Percentiles rank a stretch among this genome's conserved stretches.
Conservation (phyloP, 2,113 vertebrate species). For the Hippocampus zosterae region DNA sequence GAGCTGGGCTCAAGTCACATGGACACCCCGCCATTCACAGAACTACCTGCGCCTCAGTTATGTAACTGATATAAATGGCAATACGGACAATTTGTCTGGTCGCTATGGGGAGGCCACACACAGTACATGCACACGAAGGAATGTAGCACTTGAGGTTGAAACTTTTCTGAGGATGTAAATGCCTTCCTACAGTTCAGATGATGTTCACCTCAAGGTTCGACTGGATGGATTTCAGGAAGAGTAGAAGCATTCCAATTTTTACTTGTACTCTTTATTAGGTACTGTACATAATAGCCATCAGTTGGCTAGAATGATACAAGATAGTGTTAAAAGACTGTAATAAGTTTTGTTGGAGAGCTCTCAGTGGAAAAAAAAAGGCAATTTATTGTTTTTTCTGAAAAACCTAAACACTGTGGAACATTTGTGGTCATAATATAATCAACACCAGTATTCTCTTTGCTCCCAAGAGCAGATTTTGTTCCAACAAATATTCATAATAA, state of each 20-base stretch:
- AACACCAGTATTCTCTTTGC: too few relatives aligned
- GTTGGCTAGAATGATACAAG: too few relatives aligned
- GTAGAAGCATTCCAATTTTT: conserved; percentile 6
- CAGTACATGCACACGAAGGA: conserved; percentile 9
- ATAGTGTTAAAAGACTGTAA: too few relatives aligned
- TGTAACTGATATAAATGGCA: conserved; percentile 8
- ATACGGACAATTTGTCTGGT: background rate
- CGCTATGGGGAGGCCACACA: background rate
- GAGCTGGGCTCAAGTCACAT: conserved; percentile 27
- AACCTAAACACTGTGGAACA: too few relatives aligned
- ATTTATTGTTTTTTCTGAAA: too few relatives aligned
- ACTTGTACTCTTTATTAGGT: too few relatives aligned
- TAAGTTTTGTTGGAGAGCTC: too few relatives aligned
- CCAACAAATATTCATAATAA: too few relatives aligned
- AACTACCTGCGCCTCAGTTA: conserved; percentile 15
- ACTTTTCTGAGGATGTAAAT: background rate
- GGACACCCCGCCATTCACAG: conserved; percentile 9
- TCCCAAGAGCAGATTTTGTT: too few relatives aligned
- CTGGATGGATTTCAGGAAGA: conserved; percentile 31
- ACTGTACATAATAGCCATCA: too few relatives aligned
- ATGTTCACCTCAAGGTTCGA: background rate
- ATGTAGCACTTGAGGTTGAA: conserved; percentile 30
- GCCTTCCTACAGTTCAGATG: background rate
- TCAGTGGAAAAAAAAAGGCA: too few relatives aligned
- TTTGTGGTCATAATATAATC: too few relatives aligned